Percentiles rank a stretch among this genome's conserved stretches.
phyloP scores from a whole-genome alignment of 2,797 vertebrate species.

The Hephaestus fuliginosus region DNA sequence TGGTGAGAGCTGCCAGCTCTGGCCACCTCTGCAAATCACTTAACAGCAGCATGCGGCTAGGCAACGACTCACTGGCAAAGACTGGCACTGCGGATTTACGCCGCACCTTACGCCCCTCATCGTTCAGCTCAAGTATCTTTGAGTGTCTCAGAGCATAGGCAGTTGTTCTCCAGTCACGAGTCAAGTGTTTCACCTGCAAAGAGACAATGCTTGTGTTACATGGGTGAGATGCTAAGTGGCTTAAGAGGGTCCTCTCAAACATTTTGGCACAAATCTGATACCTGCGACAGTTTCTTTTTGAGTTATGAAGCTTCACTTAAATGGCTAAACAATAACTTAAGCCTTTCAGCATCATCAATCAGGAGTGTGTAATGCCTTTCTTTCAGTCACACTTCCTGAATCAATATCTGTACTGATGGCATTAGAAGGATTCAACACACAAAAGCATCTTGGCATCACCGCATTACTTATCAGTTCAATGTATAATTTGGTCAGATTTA shows the following conservation, averaged over 20 bases:
- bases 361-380: not conserved
- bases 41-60: constrained; percentile 95
- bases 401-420: constrained; percentile 1
- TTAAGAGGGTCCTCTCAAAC: not conserved
- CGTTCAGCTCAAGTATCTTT: constrained; percentile 91
- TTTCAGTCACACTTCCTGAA: constrained; percentile 28
- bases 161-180: constrained; percentile 97
- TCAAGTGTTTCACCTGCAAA: constrained; percentile 95
- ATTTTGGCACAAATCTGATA: not conserved
- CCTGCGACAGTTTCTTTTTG: not conserved
- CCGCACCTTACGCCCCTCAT: constrained; percentile 94
- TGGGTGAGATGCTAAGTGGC: constrained; percentile 2
- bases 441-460: constrained; percentile 20
- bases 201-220: constrained; percentile 46
- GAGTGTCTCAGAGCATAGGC: constrained; percentile 94
- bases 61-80: constrained; percentile 95
- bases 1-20: constrained; percentile 85
- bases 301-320: not conserved
- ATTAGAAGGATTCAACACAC: not conserved
- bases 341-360: not conserved
- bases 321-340: not conserved
- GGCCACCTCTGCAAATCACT: constrained; percentile 91
- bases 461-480: constrained; percentile 1
- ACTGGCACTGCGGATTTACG: constrained; percentile 91
- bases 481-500: constrained; percentile 24